Conservation (phyloP, 2,113 vertebrate species). For the Irena cyanogastra region DNA sequence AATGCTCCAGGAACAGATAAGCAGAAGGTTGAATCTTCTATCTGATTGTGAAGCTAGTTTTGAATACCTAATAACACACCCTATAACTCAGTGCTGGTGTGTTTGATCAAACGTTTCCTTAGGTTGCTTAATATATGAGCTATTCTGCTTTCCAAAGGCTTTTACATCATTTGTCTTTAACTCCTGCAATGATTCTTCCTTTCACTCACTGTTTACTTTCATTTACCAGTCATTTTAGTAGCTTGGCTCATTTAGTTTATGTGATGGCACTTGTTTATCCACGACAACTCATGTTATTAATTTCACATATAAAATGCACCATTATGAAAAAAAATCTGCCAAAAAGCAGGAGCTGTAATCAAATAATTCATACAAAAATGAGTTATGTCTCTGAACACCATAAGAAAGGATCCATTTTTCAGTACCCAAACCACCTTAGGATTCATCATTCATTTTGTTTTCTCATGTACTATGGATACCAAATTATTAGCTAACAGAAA, state of each 20-base stretch:
- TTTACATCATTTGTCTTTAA: background rate
- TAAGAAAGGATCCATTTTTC: background rate
- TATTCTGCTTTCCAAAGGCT: background rate
- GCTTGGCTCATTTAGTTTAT: background rate
- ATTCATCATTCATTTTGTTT: slow-evolving; percentile 8
- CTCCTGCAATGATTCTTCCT: background rate
- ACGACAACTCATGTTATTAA: background rate
- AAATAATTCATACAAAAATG: background rate
- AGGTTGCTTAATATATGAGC: background rate
- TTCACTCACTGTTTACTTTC: background rate
- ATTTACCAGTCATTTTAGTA: background rate
- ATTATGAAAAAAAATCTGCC: background rate
- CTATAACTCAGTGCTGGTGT: background rate
- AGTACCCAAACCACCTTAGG: background rate
- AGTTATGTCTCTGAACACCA: slow-evolving; percentile 20
- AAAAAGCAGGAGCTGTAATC: background rate
- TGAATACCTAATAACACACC: background rate
- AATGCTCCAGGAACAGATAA: background rate
- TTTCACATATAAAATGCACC: background rate
- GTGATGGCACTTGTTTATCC: slow-evolving; percentile 4
- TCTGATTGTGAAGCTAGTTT: background rate
- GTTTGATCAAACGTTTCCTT: background rate
- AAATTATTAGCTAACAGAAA: background rate
- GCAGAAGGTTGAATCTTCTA: background rate
- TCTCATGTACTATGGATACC: background rate